Evolutionary conservation across 2,888 invertebrate species (phyloP), one percentile per base, ranked within the genome.

Genomic region (Osmoderma eremita): DNA sequence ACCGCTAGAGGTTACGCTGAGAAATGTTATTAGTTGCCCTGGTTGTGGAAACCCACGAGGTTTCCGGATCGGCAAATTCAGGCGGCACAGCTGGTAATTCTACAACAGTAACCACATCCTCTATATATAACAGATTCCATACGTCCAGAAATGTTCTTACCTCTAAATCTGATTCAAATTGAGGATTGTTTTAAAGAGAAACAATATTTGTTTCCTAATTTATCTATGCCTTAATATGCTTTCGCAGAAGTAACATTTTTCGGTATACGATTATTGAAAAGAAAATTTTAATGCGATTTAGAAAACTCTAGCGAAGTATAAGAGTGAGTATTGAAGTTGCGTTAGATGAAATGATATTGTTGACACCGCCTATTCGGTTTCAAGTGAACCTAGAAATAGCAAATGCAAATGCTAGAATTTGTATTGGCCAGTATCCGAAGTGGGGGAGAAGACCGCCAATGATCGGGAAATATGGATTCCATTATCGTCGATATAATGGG

Each of bases 401-500:
- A 22, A 30, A 65, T 65, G 65, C 45, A 68, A 65, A 68, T 69
- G 70, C 56, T 54, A 62, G 72, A 73, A 73, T 70, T 68, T 72
- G 71, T 70, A 72, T 73, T 75, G 75, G 75, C 75, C 67, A 70
- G 67, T 70, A 63, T 75, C 74, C 75, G 74, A 61, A 42, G 45
- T 45, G 36, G 18, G 58, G 30, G 45, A 61, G 71, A 70, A 70
- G 66, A 67, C 69, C 68, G 61, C 63, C 15, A 18, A 30, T 22
- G 68, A 67, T 67, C 73, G 69, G 66, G 51, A 69, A 67, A 73
- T 71, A 74, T 76, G 76, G 77, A 77, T 77, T 78, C 78, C 77
- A 79, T 79, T 78, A 79, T 78, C 76, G 74, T 70, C 72, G 75
- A 76, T 76, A 78, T 79, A 79, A 79, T 78, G 73, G 78, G 76